Evolutionary conservation across 2,888 invertebrate species (phyloP).

Genomic region (Nowickia ferox): DNA sequence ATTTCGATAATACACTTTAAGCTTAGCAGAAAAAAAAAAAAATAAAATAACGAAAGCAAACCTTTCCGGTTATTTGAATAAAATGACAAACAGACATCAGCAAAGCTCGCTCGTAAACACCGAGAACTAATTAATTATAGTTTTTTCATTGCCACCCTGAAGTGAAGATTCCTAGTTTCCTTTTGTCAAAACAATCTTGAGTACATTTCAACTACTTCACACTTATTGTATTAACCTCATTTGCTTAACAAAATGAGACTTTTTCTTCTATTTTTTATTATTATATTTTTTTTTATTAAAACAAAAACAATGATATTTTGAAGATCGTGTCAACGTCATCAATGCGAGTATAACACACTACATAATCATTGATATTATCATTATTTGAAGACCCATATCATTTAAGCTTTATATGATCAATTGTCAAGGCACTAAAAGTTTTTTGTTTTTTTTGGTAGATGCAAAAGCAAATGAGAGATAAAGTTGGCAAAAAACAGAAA

Average conservation of each 20-base stretch:
- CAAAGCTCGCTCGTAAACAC: no score
- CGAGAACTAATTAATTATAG: no score
- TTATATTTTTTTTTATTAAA: neutral
- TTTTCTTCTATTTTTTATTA: neutral
- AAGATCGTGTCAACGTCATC: slow-evolving; percentile 70
- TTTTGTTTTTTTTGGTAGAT: neutral
- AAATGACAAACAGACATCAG: no score
- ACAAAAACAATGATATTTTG: slow-evolving; percentile 39
- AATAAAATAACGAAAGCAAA: no score
- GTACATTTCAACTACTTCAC: neutral
- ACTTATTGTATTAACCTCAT: neutral
- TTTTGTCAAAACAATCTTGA: neutral
- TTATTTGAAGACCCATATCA: slow-evolving; percentile 62
- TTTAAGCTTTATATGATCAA: slow-evolving; percentile 65
- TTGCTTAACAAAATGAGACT: neutral
- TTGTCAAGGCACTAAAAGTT: slow-evolving; percentile 5
- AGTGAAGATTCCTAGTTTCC: no score
- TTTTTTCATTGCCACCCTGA: no score
- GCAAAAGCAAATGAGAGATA: slow-evolving; percentile 38
- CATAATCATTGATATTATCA: slow-evolving; percentile 70
- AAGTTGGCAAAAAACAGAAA: neutral
- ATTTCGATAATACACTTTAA: slow-evolving; percentile 34
- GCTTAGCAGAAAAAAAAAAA: no score
- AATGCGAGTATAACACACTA: slow-evolving; percentile 39
- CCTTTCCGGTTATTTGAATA: no score